Conservation (phyloP, 2,888 invertebrate species). For the Cremastinae sp. region DNA sequence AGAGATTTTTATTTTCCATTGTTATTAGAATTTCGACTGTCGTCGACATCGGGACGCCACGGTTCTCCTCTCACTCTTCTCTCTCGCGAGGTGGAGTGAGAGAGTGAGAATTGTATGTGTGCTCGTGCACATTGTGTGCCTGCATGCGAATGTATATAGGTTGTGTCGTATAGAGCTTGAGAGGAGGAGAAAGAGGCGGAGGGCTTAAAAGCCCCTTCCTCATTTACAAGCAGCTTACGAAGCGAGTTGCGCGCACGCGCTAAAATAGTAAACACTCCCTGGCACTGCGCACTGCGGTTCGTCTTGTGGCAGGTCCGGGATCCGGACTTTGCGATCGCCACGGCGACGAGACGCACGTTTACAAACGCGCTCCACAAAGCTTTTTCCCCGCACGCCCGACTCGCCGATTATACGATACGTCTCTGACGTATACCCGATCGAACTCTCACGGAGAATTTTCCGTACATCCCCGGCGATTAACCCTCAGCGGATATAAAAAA, state of each 20-base stretch:
- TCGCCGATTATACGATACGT: too few species aligned
- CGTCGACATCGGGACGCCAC: constrained; percentile 52
- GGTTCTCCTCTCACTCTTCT: not conserved
- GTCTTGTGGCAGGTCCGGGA: constrained; percentile 78
- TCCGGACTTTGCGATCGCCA: constrained; percentile 55
- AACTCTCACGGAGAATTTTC: too few species aligned
- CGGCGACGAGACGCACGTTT: constrained; percentile 28
- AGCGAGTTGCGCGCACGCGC: constrained; percentile 70
- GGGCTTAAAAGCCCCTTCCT: constrained; percentile 60
- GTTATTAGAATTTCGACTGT: constrained; percentile 36
- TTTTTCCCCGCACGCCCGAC: too few species aligned
- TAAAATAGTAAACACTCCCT: constrained; percentile 78
- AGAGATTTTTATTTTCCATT: not conserved
- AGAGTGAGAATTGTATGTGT: too few species aligned
- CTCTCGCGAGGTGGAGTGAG: not conserved
- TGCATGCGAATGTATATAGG: constrained; percentile 38
- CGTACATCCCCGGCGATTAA: too few species aligned
- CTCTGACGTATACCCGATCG: too few species aligned
- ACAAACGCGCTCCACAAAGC: too few species aligned
- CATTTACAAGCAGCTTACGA: constrained; percentile 56
- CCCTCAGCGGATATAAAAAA: too few species aligned
- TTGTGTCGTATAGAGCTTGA: constrained; percentile 37
- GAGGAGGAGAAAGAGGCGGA: constrained; percentile 30
- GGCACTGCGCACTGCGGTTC: constrained; percentile 76
- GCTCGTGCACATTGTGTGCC: constrained; percentile 37